Percentiles rank a stretch among this genome's conserved stretches.
These are phyloP conservation scores for Otolemur crassicaudatus DNA, from an alignment of 2,797 vertebrate genomes.

Conservation along the genomic window DNA sequence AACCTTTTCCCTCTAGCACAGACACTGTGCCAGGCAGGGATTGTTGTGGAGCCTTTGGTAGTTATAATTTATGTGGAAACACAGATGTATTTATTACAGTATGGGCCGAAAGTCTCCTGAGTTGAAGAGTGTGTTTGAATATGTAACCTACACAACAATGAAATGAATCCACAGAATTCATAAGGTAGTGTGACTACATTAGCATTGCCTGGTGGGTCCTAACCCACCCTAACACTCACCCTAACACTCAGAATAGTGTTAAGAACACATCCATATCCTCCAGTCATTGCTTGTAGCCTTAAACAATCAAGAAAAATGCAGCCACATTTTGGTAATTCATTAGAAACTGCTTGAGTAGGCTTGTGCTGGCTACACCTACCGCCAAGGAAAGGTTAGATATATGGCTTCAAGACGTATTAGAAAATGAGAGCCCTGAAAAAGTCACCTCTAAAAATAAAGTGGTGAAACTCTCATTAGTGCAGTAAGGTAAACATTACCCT, in stretches of 20 bases:
- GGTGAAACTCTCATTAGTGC: not conserved
- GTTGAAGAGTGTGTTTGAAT: not conserved
- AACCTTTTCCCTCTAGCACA: not conserved
- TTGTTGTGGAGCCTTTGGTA: constrained; percentile 19
- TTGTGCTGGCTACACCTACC: constrained; percentile 25
- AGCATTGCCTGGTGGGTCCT: too few species aligned
- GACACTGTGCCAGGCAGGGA: not conserved
- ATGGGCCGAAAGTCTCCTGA: not conserved
- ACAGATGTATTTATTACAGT: not conserved
- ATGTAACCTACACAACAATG: not conserved
- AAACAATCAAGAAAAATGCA: constrained; percentile 25
- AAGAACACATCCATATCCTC: not conserved
- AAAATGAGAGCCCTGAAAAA: constrained; percentile 42
- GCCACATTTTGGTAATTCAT: constrained; percentile 22
- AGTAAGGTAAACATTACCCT: not conserved
- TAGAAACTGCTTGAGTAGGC: not conserved
- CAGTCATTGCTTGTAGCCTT: not conserved
- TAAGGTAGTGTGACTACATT: not conserved
- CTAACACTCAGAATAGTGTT: not conserved
- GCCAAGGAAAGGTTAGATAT: not conserved
- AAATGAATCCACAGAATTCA: constrained; percentile 43
- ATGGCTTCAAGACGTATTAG: not conserved
- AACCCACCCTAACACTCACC: too few species aligned
- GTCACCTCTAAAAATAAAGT: constrained; percentile 31
- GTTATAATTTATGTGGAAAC: constrained; percentile 1